Conservation (phyloP, 2,888 invertebrate genomes). For the Lycaena phlaeas region DNA sequence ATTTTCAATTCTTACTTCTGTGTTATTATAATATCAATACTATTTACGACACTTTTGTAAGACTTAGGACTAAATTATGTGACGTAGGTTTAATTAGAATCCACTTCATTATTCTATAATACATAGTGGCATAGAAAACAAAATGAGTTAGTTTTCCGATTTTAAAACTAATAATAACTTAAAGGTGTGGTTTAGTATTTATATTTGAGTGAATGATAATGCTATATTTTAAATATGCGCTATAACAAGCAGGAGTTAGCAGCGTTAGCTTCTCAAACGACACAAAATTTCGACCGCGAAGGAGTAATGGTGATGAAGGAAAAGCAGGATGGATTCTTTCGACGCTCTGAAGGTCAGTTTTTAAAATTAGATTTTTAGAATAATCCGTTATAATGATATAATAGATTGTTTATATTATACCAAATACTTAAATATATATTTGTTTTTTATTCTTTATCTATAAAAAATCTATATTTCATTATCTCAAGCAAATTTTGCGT, state of each 20-base stretch:
- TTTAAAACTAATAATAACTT: constrained; percentile 2
- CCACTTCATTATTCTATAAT: neutral
- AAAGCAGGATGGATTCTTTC: constrained; percentile 92
- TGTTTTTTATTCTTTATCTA: no score
- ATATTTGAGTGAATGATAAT: neutral
- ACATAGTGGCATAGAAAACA: neutral
- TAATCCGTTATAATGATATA: no score
- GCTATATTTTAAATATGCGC: constrained; percentile 75
- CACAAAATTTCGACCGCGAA: constrained; percentile 92
- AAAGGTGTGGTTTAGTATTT: constrained; percentile 17
- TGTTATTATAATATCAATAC: no score
- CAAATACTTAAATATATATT: no score
- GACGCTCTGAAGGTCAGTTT: constrained; percentile 88
- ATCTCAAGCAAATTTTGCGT: neutral
- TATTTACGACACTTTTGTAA: no score
- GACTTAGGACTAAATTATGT: no score
- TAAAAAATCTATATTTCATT: no score
- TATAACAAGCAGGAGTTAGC: constrained; percentile 92
- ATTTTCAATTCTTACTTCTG: no score
- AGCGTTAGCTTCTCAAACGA: constrained; percentile 88
- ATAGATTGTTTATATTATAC: no score
- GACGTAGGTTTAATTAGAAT: neutral
- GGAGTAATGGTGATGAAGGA: constrained; percentile 90
- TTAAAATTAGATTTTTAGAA: no score
- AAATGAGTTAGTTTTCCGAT: neutral